Evolutionary conservation across 2,888 invertebrate species (phyloP), one percentile per base, ranked within the genome.

Genomic region (Penaeus monodon): DNA sequence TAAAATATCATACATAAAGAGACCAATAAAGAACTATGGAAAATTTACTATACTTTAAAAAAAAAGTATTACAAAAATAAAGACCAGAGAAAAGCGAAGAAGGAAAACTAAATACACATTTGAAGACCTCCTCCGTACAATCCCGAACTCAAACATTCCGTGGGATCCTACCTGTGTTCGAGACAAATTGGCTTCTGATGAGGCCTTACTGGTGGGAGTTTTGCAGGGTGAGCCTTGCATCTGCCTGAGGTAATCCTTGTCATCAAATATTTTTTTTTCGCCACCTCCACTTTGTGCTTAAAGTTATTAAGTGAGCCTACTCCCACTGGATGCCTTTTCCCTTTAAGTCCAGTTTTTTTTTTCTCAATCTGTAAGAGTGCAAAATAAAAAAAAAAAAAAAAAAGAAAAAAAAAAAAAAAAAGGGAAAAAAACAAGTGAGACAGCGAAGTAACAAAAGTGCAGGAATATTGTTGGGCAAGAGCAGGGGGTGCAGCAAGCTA

Each of bases 261-360:
- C 97, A 92, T 97, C 96, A 93, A 97, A 97, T 92, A 97, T 97
- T 94, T 97, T 98, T 93, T 96, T 96, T 91, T 97, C 97, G 79
- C 98, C 98, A 90, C 98, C 98, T 91, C 97, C 96, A 44, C 96
- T 91, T 95, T 94, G 93, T 98, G 95, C 91, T 96, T 96, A 84
- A 97, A 95, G 93, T 97, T 97, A 90, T 96, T 96, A 92, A 97
- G 97, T 80, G 98, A 98, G 88, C 97, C 97, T 90, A 98, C 96
- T 94, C 97, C n/a, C 97, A 22, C 98, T 95, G 92, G 97, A 96
- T 24, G 97, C 98, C 57, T 90, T 91, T 92, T 96, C 97, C n/a
- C 92, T 97, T 98, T 93, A 98, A 98, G 92, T 98, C 97, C 92
- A 97, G 93, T 93, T 97, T 97, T 74, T 97, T n/a, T 95, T 2